Evolutionary conservation across 2,888 invertebrate species (phyloP).

Genomic region (Chloroclystis v-ata): DNA sequence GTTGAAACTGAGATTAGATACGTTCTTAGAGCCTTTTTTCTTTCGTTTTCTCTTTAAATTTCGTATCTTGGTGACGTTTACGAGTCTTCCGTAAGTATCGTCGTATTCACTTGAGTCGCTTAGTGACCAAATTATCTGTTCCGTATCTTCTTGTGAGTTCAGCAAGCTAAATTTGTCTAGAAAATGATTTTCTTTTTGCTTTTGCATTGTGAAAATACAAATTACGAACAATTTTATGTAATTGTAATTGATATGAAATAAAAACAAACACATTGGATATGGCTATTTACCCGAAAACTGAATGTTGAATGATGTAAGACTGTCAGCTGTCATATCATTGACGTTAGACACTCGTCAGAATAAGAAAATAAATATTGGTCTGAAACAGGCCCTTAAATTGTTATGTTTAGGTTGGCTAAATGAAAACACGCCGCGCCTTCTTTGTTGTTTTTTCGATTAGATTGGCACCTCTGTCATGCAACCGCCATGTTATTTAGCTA

Average conservation of each 20-base stretch:
- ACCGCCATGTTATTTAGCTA: conserved; percentile 60
- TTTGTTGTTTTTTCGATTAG: neutral
- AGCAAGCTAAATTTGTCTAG: conserved; percentile 50
- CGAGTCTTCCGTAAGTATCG: conserved; percentile 32
- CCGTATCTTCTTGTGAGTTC: conserved; percentile 55
- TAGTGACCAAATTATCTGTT: conserved; percentile 61
- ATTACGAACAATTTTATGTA: neutral
- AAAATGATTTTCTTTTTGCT: conserved; percentile 49
- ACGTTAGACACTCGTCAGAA: neutral
- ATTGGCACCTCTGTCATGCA: conserved; percentile 38
- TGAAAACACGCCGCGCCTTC: conserved; percentile 13
- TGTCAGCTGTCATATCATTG: too few relatives aligned
- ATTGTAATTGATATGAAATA: neutral
- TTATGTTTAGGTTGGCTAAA: conserved; percentile 10
- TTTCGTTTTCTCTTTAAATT: conserved; percentile 55
- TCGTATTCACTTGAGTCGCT: conserved; percentile 64
- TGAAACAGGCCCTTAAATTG: conserved; percentile 7
- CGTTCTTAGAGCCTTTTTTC: conserved; percentile 42
- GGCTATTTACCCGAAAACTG: neutral
- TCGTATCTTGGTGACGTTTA: conserved; percentile 24
- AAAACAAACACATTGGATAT: neutral
- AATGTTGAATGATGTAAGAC: too few relatives aligned
- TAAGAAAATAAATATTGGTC: neutral
- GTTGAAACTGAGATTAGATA: conserved; percentile 53
- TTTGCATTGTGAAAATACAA: conserved; percentile 37